Evolutionary conservation across 2,888 invertebrate genomes (phyloP).

Genomic region (Antitype chi): DNA sequence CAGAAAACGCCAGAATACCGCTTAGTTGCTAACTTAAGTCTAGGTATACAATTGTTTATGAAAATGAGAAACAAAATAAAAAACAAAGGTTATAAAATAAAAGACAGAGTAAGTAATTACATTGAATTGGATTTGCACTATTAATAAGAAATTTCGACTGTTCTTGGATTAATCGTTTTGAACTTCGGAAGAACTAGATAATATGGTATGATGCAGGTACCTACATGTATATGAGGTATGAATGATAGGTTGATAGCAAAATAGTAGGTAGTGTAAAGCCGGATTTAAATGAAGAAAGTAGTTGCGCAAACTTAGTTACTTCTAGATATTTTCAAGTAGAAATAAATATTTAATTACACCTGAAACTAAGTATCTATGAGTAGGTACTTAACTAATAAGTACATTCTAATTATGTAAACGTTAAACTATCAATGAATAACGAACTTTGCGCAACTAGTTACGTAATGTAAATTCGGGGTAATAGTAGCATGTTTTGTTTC

Average conservation of each 20-base stretch:
- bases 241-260: background rate
- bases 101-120: no score
- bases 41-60: no score
- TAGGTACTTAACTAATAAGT: no score
- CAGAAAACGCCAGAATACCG: no score
- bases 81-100: no score
- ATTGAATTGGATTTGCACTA: no score
- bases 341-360: background rate
- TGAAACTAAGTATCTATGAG: no score
- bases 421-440: background rate
- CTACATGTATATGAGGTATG: no score
- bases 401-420: background rate
- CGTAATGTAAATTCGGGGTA: background rate
- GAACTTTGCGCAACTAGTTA: no score
- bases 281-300: background rate
- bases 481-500: constrained; percentile 63
- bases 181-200: background rate
- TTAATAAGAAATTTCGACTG: no score
- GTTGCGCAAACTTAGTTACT: background rate
- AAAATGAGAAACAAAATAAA: no score
- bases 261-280: background rate
- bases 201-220: background rate
- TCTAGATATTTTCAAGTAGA: background rate
- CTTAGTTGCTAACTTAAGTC: no score
- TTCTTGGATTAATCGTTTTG: constrained; percentile 20